Evolutionary conservation across 2,797 vertebrate species (phyloP), one percentile per base, ranked within the genome.

Genomic region (Luscinia luscinia): DNA sequence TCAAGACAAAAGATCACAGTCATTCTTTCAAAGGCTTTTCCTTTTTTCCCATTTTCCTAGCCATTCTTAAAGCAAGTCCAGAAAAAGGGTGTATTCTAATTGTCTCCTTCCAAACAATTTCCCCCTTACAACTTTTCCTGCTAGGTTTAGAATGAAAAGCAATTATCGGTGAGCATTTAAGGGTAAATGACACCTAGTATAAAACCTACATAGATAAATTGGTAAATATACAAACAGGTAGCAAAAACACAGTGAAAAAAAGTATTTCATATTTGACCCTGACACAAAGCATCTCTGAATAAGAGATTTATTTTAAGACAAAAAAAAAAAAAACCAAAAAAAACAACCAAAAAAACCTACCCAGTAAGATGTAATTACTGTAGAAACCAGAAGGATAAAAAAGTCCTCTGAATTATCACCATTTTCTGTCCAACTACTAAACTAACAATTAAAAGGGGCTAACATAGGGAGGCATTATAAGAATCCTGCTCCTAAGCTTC

Each of bases 401-500:
- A 87, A 62, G 32, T 59, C 62, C 30, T 79, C 54, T 3, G 27
- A 95, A 78, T 89, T 95, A 84, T 59, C 14, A 2, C 38, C 36
- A 58, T 88, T 89, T 89, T 92, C 78, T 77, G 75, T 93, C 64
- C 34, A 84, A 45, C 61, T 74, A 64, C 80, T 91, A 84, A 96
- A 87, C 74, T 59, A 94, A 91, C 6, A 87, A 78, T 95, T 96
- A 92, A 93, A 85, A 91, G 54, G 63, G 66, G 28, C 41, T 95
- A 91, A 90, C 82, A 85, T 24, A 84, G 55, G 54, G 40, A 96
- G 75, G 64, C 57, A 95, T 94, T 96, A 94, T 87, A 82, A 77
- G 84, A 95, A 89, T 89, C 66, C 38, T 79, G 43, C 26, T 94
- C 67, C 89, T 91, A 86, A 96, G 85, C 75, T 85, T 93, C 85